Conservation (phyloP, 2,888 invertebrate species). For the Macrosiphum euphorbiae region DNA sequence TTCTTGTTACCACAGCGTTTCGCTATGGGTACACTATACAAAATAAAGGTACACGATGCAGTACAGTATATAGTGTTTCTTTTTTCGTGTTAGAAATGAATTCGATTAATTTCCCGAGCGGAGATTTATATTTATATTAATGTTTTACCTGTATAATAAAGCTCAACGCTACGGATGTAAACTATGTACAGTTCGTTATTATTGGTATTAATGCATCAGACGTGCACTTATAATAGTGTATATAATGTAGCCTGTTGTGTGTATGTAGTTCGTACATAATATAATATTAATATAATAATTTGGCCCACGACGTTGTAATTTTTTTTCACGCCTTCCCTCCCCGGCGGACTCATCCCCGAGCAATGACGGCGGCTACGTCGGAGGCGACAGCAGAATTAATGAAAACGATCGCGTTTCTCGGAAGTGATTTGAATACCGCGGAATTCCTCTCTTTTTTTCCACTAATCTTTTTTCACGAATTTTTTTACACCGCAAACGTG, state of each 20-base stretch:
- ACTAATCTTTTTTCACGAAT: not conserved
- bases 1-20: not conserved
- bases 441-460: not conserved
- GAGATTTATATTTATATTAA: conserved; percentile 10
- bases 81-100: not conserved
- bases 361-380: not conserved
- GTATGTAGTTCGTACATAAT: not conserved
- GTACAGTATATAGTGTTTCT: not conserved
- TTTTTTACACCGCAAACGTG: not conserved
- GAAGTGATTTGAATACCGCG: conserved; percentile 27
- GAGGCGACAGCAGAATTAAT: not conserved
- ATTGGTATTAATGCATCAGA: not conserved
- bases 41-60: not conserved
- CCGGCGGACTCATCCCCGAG: not conserved
- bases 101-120: not conserved
- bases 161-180: not conserved
- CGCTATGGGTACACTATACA: not conserved
- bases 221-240: not conserved
- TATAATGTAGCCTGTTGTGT: not conserved
- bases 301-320: not conserved
- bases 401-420: conserved; percentile 21
- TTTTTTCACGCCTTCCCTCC: not conserved
- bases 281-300: conserved; percentile 13
- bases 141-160: not conserved
- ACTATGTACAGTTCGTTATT: not conserved